Conservation (phyloP, 2,888 invertebrate genomes). For the Andrena trimmerana region DNA sequence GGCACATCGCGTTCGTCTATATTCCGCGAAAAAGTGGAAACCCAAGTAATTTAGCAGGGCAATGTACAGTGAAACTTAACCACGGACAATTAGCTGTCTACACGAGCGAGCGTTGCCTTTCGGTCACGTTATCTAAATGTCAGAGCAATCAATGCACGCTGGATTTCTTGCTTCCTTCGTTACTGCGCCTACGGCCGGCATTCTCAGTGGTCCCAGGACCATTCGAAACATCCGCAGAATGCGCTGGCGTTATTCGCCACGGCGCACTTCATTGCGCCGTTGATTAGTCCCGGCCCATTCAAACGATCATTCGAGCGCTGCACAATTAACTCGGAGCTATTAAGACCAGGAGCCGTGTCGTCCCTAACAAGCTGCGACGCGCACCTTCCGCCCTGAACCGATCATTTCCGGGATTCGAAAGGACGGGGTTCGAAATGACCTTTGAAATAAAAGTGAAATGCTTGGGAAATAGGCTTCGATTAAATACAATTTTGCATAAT, state of each 20-base stretch:
- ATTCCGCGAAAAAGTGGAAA: not conserved
- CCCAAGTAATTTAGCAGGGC: not conserved
- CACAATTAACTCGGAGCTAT: conserved; percentile 30
- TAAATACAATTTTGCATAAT: too few species aligned
- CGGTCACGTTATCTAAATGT: conserved; percentile 34
- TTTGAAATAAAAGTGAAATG: not conserved
- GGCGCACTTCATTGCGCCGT: conserved; percentile 12
- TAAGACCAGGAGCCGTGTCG: conserved; percentile 20
- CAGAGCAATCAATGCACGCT: conserved; percentile 34
- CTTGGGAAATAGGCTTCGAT: not conserved
- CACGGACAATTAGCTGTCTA: conserved; percentile 23
- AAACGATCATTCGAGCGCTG: conserved; percentile 4
- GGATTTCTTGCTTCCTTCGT: conserved; percentile 18
- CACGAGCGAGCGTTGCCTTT: conserved; percentile 11
- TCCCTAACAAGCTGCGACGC: not conserved
- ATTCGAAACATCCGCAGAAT: conserved; percentile 27
- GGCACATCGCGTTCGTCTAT: not conserved
- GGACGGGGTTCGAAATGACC: not conserved
- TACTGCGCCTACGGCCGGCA: conserved; percentile 17
- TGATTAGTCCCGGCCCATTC: conserved; percentile 30
- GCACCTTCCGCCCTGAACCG: not conserved
- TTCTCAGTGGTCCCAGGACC: conserved; percentile 8
- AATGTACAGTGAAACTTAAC: conserved; percentile 24
- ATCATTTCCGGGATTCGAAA: not conserved
- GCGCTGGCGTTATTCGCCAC: conserved; percentile 10